A percentile compares a stretch with the other conserved stretches of the same genome.
Conservation (phyloP, 2,113 vertebrate genomes). For the Nannospalax galili region DNA sequence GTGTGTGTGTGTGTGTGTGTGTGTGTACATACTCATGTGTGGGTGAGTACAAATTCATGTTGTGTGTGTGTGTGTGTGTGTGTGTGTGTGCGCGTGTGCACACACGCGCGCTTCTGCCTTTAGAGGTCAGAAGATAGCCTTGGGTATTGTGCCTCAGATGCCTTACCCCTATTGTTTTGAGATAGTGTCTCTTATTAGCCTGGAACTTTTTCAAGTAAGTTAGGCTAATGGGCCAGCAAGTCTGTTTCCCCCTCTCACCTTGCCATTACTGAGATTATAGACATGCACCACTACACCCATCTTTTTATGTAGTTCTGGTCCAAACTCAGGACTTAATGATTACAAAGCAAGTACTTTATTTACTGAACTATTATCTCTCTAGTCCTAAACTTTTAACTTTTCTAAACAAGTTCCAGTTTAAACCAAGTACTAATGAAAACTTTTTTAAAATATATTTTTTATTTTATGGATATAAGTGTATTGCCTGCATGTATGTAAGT, state of each 20-base stretch:
- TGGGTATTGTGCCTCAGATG: background rate
- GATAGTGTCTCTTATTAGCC: background rate
- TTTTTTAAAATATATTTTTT: background rate
- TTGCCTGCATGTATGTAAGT: too few relatives aligned
- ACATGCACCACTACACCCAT: background rate
- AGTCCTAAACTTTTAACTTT: background rate
- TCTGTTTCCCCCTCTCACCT: background rate
- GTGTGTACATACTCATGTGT: too few relatives aligned
- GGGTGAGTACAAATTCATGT: background rate
- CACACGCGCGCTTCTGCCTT: background rate
- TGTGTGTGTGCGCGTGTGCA: background rate
- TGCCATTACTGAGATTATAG: background rate
- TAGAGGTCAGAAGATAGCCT: background rate
- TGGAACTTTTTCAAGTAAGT: background rate
- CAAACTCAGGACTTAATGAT: too few relatives aligned
- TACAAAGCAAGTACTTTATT: too few relatives aligned
- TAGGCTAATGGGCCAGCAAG: background rate
- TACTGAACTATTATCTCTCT: too few relatives aligned
- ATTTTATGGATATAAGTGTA: too few relatives aligned
- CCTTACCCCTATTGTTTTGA: background rate
- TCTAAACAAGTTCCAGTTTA: background rate
- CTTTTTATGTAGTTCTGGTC: background rate
- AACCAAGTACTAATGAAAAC: conserved; percentile 13
- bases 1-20: background rate
- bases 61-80: background rate